These are phyloP conservation scores for Trochalopteron elliotii DNA, from an alignment of 2,113 vertebrate species.

Conservation along the genomic window DNA sequence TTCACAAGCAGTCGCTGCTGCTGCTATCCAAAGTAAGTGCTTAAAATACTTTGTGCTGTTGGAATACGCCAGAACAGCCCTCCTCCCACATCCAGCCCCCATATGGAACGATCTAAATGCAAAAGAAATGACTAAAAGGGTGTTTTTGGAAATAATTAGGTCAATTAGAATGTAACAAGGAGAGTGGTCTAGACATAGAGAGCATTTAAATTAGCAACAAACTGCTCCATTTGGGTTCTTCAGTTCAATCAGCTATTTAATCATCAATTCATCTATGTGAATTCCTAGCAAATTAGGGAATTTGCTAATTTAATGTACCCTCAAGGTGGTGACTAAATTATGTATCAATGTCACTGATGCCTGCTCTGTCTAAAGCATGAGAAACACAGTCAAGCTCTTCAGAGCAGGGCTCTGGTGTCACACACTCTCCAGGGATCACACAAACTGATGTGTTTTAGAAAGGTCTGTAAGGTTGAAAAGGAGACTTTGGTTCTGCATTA, in stretches of 20 bases:
- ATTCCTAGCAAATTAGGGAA: slow-evolving; percentile 60
- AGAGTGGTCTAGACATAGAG: slow-evolving; percentile 55
- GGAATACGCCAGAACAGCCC: slow-evolving; percentile 10
- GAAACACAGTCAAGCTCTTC: not conserved
- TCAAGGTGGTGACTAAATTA: slow-evolving; percentile 63
- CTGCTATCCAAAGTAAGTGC: not conserved
- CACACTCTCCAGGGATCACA: not conserved
- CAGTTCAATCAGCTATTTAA: slow-evolving; percentile 56
- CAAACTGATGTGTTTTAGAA: not conserved
- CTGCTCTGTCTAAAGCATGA: not conserved
- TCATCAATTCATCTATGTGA: slow-evolving; percentile 50
- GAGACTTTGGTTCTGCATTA: not conserved
- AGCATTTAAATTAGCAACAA: slow-evolving; percentile 59
- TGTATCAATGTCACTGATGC: slow-evolving; percentile 41
- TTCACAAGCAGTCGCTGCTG: not conserved
- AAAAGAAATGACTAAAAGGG: slow-evolving; percentile 43
- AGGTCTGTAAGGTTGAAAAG: not conserved
- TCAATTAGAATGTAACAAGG: slow-evolving; percentile 66
- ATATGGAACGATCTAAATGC: not conserved
- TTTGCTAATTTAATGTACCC: slow-evolving; percentile 59
- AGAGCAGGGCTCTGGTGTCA: not conserved
- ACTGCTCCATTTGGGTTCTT: slow-evolving; percentile 49
- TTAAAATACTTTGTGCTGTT: slow-evolving; percentile 32
- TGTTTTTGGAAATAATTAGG: slow-evolving; percentile 61
- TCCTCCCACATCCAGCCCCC: slow-evolving; percentile 30